Conservation (phyloP, 2,113 vertebrate genomes). For the Muntiacus muntjak region DNA sequence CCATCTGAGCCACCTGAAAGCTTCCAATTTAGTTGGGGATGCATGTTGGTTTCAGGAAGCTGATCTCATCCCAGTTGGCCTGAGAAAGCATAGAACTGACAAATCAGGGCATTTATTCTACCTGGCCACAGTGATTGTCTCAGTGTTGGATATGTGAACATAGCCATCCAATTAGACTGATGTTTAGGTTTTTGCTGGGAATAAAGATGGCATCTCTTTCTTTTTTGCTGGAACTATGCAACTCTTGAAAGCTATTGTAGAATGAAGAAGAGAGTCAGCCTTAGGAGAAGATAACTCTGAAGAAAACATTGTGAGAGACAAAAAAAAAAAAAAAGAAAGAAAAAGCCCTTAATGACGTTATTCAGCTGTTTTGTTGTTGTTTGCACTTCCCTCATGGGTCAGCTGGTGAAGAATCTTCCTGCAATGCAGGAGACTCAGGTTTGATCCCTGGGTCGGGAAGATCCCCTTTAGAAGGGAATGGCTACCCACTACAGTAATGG, state of each 20-base stretch:
- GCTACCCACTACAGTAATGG: neutral
- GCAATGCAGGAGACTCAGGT: neutral
- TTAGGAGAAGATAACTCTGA: neutral
- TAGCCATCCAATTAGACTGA: neutral
- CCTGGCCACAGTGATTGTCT: neutral
- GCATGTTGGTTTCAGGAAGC: neutral
- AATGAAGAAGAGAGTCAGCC: neutral
- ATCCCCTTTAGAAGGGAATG: neutral
- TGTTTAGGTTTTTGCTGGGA: neutral
- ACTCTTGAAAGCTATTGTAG: neutral
- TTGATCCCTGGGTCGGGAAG: neutral
- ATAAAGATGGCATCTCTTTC: neutral
- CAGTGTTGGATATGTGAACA: neutral
- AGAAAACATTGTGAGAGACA: neutral
- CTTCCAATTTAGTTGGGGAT: neutral
- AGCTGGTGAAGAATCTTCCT: neutral
- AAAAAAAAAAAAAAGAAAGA: neutral
- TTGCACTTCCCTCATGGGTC: neutral
- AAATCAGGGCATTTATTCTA: neutral
- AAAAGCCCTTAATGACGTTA: neutral
- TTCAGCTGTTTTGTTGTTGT: neutral
- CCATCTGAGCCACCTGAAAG: neutral
- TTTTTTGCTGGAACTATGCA: neutral
- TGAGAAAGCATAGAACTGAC: neutral
- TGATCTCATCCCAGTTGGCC: neutral